These are phyloP conservation scores for Drosophila borborema DNA, from an alignment of 2,888 invertebrate genomes.

Conservation along the genomic window DNA sequence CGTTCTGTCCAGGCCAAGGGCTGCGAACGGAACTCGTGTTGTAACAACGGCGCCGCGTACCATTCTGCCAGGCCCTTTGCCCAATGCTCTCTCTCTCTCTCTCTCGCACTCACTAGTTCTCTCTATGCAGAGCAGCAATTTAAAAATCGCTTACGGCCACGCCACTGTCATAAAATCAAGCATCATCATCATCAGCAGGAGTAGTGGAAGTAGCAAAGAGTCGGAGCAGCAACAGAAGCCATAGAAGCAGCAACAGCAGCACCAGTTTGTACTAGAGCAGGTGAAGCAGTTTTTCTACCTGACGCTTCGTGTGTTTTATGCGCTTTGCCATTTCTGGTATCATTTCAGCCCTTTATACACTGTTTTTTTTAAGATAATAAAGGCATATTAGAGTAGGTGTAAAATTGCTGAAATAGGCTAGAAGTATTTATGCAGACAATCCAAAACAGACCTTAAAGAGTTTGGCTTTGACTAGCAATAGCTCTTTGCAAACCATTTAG, in stretches of 20 bases:
- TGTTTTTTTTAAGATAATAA: not conserved
- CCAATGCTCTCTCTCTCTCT: slow-evolving; percentile 1
- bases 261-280: not conserved
- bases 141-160: slow-evolving; percentile 74
- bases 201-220: slow-evolving; percentile 21
- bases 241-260: slow-evolving; percentile 9
- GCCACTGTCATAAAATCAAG: slow-evolving; percentile 73
- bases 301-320: slow-evolving; percentile 65
- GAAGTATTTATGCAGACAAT: too few species aligned
- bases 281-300: slow-evolving; percentile 37
- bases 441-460: not conserved
- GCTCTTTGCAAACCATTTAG: accelerated
- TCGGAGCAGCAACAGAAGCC: slow-evolving; percentile 10
- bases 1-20: not conserved
- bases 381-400: not conserved
- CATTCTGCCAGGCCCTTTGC: slow-evolving; percentile 10
- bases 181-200: slow-evolving; percentile 54
- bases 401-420: not conserved
- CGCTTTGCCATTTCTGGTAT: slow-evolving; percentile 41
- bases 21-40: slow-evolving; percentile 24
- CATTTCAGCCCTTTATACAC: slow-evolving; percentile 14
- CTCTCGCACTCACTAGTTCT: not conserved
- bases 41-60: slow-evolving; percentile 31
- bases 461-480: not conserved
- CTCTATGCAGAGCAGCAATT: slow-evolving; percentile 69